Percentiles rank a stretch among this genome's conserved stretches.
Evolutionary conservation across 2,888 invertebrate genomes (phyloP).

Genomic region (Latrodectus hesperus): DNA sequence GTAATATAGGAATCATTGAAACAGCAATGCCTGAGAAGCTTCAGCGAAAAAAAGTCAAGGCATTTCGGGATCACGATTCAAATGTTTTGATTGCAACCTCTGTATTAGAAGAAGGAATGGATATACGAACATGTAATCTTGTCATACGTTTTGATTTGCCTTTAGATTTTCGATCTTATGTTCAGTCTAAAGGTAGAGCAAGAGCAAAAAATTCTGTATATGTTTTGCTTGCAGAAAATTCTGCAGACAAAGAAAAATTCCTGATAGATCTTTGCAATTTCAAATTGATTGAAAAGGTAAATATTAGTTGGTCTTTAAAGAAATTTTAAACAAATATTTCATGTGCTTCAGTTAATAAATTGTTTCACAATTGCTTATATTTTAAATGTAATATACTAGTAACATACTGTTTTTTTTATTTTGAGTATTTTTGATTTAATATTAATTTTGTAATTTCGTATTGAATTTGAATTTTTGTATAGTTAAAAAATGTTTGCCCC

Average conservation of each 20-base stretch:
- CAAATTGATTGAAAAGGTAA: conserved; percentile 85
- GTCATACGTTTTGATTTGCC: conserved; percentile 89
- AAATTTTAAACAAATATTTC: too few species aligned
- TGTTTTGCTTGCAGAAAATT: conserved; percentile 81
- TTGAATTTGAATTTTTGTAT: too few species aligned
- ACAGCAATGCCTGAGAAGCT: conserved; percentile 78
- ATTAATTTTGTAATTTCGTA: too few species aligned
- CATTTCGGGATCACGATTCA: conserved; percentile 91
- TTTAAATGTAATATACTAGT: too few species aligned
- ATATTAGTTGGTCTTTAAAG: not conserved
- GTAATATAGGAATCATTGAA: conserved; percentile 78
- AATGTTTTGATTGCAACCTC: conserved; percentile 89
- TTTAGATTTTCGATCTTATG: conserved; percentile 82
- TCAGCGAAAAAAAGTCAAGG: conserved; percentile 34
- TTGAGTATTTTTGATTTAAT: too few species aligned
- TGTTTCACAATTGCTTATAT: too few species aligned
- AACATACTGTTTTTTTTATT: too few species aligned
- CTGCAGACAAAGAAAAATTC: conserved; percentile 78
- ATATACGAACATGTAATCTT: conserved; percentile 93
- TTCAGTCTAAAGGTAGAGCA: conserved; percentile 91
- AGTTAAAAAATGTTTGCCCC: too few species aligned
- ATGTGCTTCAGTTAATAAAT: too few species aligned
- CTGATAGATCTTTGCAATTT: conserved; percentile 83
- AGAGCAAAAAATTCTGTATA: conserved; percentile 86
- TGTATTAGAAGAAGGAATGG: conserved; percentile 93